Evolutionary conservation across 92 coral and sea anemone genomes (phyloP).

Genomic region (Porites divaricata): DNA sequence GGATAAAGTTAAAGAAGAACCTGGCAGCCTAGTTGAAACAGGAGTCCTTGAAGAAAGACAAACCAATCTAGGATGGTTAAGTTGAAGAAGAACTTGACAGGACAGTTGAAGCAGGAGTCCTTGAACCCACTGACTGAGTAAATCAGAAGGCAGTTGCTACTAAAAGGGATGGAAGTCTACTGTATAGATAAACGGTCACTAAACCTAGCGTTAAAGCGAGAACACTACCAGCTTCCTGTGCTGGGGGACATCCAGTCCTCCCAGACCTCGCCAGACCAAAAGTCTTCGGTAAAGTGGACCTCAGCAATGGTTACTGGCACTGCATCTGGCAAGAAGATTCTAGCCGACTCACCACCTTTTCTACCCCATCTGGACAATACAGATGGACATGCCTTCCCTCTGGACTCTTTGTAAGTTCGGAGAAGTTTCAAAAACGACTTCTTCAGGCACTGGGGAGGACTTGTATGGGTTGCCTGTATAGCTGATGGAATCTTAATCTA

Average conservation of each 20-base stretch:
- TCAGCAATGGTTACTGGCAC: constrained; percentile 33
- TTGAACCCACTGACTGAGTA: constrained; percentile 12
- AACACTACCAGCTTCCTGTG: too few relatives aligned
- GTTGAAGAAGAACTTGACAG: too few relatives aligned
- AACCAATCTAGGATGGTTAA: too few relatives aligned
- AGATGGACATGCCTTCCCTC: constrained; percentile 31
- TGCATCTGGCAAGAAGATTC: constrained; percentile 4
- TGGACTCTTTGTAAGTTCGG: constrained; percentile 36
- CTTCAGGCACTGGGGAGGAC: constrained; percentile 52
- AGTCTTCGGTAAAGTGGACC: constrained; percentile 41
- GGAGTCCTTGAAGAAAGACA: background rate
- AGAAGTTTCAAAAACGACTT: constrained; percentile 43
- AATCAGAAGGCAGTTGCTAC: background rate
- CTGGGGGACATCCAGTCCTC: background rate
- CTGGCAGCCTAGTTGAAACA: background rate
- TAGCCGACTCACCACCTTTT: background rate
- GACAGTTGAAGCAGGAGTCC: background rate
- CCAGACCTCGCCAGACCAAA: constrained; percentile 12
- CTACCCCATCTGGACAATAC: constrained; percentile 39
- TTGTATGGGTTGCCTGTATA: constrained; percentile 26
- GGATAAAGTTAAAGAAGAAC: background rate
- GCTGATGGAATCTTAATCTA: constrained; percentile 39
- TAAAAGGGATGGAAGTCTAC: constrained; percentile 12
- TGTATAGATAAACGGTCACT: constrained; percentile 23
- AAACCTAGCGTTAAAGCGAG: background rate